These are phyloP conservation scores for Brachionus manjavacas DNA, from an alignment of 1,140 invertebrate species.

Conservation along the genomic window DNA sequence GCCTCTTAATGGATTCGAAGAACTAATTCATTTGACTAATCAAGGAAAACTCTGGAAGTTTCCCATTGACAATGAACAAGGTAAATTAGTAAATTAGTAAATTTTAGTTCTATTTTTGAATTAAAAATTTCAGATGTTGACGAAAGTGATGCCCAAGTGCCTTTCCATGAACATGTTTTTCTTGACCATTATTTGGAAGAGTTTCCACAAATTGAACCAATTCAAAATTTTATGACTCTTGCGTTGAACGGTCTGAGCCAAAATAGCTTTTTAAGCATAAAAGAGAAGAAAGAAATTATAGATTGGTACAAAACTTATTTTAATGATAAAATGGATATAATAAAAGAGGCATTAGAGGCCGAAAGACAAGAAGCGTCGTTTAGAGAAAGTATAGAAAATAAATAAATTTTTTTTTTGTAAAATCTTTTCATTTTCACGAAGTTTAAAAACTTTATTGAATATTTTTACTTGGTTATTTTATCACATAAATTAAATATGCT, in stretches of 20 bases:
- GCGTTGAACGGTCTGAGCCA: background rate
- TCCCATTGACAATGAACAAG: constrained; percentile 94
- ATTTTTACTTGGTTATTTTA: background rate
- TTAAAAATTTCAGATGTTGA: background rate
- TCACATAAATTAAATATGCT: background rate
- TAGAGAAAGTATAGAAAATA: background rate
- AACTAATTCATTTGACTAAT: constrained; percentile 88
- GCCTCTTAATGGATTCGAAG: constrained; percentile 79
- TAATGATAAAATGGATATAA: constrained; percentile 33
- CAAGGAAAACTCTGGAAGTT: constrained; percentile 92
- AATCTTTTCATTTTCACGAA: background rate
- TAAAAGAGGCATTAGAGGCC: constrained; percentile 26
- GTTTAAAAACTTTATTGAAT: background rate
- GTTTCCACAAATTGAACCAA: constrained; percentile 8
- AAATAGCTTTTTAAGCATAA: constrained; percentile 1
- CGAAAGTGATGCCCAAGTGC: background rate
- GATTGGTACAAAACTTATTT: constrained; percentile 34
- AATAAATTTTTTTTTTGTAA: background rate
- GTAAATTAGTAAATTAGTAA: constrained; percentile 57
- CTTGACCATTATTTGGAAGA: constrained; percentile 34
- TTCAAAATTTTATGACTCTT: constrained; percentile 29
- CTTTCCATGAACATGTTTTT: constrained; percentile 39
- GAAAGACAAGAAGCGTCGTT: background rate
- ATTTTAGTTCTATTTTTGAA: background rate
- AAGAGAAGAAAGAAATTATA: constrained; percentile 28